phyloP scores from a whole-genome alignment of 2,888 invertebrate species.

The Drosophila pseudotakahashii region DNA sequence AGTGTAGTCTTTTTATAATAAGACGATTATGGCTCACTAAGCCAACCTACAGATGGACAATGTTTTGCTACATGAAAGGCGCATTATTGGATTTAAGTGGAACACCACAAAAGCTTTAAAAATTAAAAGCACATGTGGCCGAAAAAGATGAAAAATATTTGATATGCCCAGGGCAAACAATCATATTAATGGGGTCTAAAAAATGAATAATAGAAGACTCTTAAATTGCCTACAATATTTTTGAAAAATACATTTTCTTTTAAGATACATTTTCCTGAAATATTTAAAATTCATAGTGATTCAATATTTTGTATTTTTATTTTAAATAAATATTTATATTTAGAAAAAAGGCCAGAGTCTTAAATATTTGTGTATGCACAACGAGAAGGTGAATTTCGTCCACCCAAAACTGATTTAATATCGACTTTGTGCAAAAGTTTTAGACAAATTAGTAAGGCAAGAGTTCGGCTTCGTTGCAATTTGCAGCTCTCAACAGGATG shows the following conservation, averaged over 20 bases:
- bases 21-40: conserved; percentile 32
- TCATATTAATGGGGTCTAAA: too few relatives aligned
- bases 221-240: too few relatives aligned
- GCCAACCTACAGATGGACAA: neutral
- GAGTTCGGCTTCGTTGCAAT: conserved; percentile 10
- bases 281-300: neutral
- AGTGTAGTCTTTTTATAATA: conserved; percentile 27
- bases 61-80: conserved; percentile 7
- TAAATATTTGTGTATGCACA: too few relatives aligned
- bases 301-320: too few relatives aligned
- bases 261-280: neutral
- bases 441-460: conserved; percentile 27
- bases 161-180: too few relatives aligned
- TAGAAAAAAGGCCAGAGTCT: neutral
- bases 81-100: neutral
- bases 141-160: neutral
- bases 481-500: conserved; percentile 24
- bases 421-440: conserved; percentile 16
- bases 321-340: neutral
- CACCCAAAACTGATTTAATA: conserved; percentile 6
- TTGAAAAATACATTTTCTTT: too few relatives aligned
- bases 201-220: too few relatives aligned
- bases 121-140: neutral
- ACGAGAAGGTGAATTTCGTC: neutral
- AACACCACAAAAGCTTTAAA: neutral